Percentiles rank a stretch among this genome's conserved stretches.
phyloP scores from a whole-genome alignment of 2,113 vertebrate species.

The Pithys albifrons region DNA sequence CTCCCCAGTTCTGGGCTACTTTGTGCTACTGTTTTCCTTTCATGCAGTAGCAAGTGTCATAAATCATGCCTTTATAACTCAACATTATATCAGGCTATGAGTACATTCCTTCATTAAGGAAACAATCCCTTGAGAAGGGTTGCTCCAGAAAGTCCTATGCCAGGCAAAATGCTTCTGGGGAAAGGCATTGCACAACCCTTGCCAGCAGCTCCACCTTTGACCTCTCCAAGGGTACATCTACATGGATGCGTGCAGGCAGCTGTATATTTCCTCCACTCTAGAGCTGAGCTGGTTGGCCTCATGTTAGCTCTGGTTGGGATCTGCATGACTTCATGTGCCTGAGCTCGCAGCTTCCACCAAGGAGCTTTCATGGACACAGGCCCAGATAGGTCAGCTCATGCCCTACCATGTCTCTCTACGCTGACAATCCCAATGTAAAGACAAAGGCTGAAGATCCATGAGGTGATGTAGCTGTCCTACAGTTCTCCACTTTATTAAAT shows the following conservation, averaged over 20 bases:
- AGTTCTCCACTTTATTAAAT: neutral
- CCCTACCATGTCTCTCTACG: rapidly evolving
- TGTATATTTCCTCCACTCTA: neutral
- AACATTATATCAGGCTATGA: neutral
- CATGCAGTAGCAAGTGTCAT: neutral
- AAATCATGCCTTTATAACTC: neutral
- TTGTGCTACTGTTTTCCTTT: neutral
- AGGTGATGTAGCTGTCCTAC: neutral
- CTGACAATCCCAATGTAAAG: neutral
- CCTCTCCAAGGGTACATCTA: neutral
- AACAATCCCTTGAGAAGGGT: neutral
- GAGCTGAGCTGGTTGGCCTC: rapidly evolving
- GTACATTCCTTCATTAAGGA: neutral
- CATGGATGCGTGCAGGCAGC: neutral
- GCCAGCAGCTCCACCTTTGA: neutral
- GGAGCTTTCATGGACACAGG: neutral
- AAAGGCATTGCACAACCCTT: neutral
- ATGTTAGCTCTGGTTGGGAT: neutral
- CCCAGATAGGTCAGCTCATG: neutral
- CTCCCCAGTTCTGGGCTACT: neutral
- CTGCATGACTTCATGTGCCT: neutral
- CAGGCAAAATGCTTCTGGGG: neutral
- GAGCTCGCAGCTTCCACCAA: neutral
- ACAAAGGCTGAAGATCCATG: neutral
- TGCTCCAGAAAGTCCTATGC: neutral